Percentiles rank a stretch among this genome's conserved stretches.
Evolutionary conservation across 2,888 invertebrate species (phyloP).

Genomic region (Erebia aethiops): DNA sequence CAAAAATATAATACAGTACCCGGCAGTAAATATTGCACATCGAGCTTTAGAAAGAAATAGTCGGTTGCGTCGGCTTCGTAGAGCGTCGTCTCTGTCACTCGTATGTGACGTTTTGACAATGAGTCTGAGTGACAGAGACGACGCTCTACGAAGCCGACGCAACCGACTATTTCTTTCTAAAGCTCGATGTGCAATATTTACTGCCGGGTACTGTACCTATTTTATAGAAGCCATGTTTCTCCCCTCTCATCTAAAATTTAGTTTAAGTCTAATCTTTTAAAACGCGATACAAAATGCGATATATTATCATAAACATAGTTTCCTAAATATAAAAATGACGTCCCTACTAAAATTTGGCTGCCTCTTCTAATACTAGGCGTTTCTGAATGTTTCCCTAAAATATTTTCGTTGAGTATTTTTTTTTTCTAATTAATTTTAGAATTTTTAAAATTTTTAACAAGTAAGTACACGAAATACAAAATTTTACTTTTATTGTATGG

Average conservation of each 20-base stretch:
- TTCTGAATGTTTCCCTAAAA: conserved; percentile 28
- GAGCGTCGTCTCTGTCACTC: too few relatives aligned
- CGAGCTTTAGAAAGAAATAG: too few relatives aligned
- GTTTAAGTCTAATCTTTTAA: neutral
- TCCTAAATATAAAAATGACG: conserved; percentile 24
- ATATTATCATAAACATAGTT: neutral
- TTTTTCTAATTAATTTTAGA: neutral
- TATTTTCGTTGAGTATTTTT: conserved; percentile 32
- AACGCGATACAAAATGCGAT: conserved; percentile 31
- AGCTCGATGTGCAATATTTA: too few relatives aligned
- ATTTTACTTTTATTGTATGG: neutral
- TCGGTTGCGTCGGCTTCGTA: too few relatives aligned
- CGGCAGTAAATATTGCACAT: too few relatives aligned
- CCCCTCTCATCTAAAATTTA: neutral
- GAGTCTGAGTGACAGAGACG: too few relatives aligned
- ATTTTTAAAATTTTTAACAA: neutral
- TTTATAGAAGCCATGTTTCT: neutral
- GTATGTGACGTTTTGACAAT: too few relatives aligned
- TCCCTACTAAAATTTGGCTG: conserved; percentile 48
- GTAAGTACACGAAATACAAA: neutral
- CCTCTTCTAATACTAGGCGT: conserved; percentile 18
- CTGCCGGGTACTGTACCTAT: too few relatives aligned
- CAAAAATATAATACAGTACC: too few relatives aligned
- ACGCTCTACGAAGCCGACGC: too few relatives aligned
- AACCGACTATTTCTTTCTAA: too few relatives aligned